Evolutionary conservation across 2,113 vertebrate species (phyloP).

Genomic region (Pedionomus torquatus): DNA sequence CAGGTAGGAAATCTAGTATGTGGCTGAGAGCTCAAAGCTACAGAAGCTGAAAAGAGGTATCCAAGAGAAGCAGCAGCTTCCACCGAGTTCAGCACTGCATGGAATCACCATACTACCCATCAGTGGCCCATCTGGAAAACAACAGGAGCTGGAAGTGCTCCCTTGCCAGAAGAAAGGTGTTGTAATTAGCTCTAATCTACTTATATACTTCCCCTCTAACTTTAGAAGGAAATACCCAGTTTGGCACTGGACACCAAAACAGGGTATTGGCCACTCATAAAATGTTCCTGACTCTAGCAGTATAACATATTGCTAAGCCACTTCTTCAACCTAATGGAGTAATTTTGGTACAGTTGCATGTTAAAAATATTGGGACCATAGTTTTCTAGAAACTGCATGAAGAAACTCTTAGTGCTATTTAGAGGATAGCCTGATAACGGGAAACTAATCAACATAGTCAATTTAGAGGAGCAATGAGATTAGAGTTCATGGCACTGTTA

Average conservation of each 20-base stretch:
- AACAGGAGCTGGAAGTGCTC: neutral
- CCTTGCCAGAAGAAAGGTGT: neutral
- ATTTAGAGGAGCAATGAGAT: neutral
- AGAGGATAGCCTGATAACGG: neutral
- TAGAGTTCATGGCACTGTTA: neutral
- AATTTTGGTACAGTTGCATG: neutral
- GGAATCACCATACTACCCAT: neutral
- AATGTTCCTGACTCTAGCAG: neutral
- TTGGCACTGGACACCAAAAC: neutral
- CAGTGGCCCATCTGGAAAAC: neutral
- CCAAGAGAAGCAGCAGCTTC: neutral
- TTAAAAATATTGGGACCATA: neutral
- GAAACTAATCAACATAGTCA: neutral
- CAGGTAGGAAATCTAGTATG: neutral
- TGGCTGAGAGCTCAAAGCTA: neutral
- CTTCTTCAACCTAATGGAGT: neutral
- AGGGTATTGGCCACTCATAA: neutral
- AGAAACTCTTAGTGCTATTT: neutral
- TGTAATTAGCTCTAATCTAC: neutral
- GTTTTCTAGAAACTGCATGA: neutral
- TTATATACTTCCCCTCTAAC: neutral
- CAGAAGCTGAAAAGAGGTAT: neutral
- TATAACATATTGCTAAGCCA: neutral
- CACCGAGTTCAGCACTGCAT: accelerated
- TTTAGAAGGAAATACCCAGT: neutral